phyloP scores from a whole-genome alignment of 2,888 invertebrate species.

The Thumatha senex region DNA sequence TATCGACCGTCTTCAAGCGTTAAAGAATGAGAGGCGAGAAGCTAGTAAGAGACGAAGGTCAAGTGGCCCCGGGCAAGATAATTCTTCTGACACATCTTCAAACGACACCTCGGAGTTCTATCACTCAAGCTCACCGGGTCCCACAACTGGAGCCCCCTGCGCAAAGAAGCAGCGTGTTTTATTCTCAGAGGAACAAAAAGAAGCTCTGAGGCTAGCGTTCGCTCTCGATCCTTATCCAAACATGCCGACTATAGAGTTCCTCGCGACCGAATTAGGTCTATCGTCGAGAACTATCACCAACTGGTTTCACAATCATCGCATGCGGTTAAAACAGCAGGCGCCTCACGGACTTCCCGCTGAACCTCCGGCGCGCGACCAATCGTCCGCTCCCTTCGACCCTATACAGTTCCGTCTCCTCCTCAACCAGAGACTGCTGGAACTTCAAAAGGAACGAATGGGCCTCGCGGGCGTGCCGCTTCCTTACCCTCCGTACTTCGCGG shows the following conservation, averaged over 20 bases:
- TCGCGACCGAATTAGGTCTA: slow-evolving; percentile 95
- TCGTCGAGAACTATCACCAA: slow-evolving; percentile 98
- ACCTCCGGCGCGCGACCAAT: slow-evolving; percentile 89
- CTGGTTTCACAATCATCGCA: slow-evolving; percentile 99
- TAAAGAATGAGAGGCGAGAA: slow-evolving; percentile 95
- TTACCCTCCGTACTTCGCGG: slow-evolving; percentile 90
- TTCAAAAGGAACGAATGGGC: slow-evolving; percentile 93
- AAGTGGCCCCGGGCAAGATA: slow-evolving; percentile 92
- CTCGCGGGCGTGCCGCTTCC: slow-evolving; percentile 89
- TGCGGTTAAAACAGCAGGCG: slow-evolving; percentile 96
- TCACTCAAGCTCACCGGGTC: slow-evolving; percentile 92
- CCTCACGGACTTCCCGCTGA: slow-evolving; percentile 90
- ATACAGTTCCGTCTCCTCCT: slow-evolving; percentile 94
- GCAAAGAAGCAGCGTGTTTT: slow-evolving; percentile 97
- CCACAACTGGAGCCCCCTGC: slow-evolving; percentile 89
- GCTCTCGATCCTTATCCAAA: slow-evolving; percentile 98
- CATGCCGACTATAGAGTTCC: slow-evolving; percentile 97
- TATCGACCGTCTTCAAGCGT: slow-evolving; percentile 94
- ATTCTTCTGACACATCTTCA: slow-evolving; percentile 94
- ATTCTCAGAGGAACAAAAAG: slow-evolving; percentile 99
- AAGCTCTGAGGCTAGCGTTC: slow-evolving; percentile 96
- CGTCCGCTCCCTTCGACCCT: slow-evolving; percentile 92
- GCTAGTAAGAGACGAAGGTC: slow-evolving; percentile 95
- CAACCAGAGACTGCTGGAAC: slow-evolving; percentile 93
- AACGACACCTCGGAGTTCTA: slow-evolving; percentile 95